These are phyloP conservation scores for Gonocerus acuteangulatus DNA, from an alignment of 2,888 invertebrate species.

Conservation along the genomic window DNA sequence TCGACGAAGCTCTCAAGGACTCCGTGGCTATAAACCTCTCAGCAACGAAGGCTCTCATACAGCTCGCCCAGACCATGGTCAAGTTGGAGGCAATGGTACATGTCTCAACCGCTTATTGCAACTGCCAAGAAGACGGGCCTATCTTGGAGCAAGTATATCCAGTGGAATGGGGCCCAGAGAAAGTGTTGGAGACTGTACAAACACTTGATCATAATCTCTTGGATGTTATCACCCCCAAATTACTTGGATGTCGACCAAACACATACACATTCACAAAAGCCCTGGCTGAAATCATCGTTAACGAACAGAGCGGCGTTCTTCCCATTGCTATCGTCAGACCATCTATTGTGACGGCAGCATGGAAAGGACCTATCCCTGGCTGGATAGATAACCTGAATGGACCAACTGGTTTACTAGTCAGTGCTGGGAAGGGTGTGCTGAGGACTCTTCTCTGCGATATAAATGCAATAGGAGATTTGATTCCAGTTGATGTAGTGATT, in stretches of 20 bases:
- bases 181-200: conserved; percentile 43
- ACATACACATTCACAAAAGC: conserved; percentile 95
- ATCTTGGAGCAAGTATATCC: conserved; percentile 50
- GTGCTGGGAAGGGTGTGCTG: conserved; percentile 48
- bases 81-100: conserved; percentile 62
- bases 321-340: conserved; percentile 86
- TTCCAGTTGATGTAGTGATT: conserved; percentile 46
- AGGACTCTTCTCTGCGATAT: conserved; percentile 47
- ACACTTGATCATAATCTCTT: conserved; percentile 45
- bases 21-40: conserved; percentile 93
- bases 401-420: conserved; percentile 60
- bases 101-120: conserved; percentile 65
- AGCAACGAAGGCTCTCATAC: conserved; percentile 83
- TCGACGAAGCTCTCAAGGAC: conserved; percentile 89
- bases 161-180: conserved; percentile 42
- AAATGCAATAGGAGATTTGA: conserved; percentile 44
- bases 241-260: conserved; percentile 77
- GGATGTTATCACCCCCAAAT: conserved; percentile 46
- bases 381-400: conserved; percentile 91
- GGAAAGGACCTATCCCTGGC: conserved; percentile 69
- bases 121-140: conserved; percentile 53
- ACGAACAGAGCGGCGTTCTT: conserved; percentile 62
- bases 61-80: conserved; percentile 83
- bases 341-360: conserved; percentile 81
- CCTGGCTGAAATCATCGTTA: conserved; percentile 81